phyloP scores from a whole-genome alignment of 2,888 invertebrate species.

The Drosophila gaucha region DNA sequence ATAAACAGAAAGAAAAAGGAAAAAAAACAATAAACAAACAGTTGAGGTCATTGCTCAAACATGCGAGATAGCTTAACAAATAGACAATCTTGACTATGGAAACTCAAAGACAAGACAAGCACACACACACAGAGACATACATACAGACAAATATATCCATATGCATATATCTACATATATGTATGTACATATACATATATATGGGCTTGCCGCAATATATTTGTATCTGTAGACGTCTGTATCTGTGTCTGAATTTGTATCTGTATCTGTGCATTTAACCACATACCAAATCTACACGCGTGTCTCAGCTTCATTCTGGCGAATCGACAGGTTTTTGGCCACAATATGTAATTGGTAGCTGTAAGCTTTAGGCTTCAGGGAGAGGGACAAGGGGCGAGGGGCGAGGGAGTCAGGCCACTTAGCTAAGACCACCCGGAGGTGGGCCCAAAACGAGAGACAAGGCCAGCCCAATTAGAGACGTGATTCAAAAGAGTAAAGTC shows the following conservation, averaged over 20 bases:
- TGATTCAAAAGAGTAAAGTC: not conserved
- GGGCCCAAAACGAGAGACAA: not conserved
- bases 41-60: constrained; percentile 68
- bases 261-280: constrained; percentile 19
- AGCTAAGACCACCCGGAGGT: constrained; percentile 20
- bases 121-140: not conserved
- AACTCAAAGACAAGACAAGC: constrained; percentile 19
- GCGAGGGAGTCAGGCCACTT: not conserved
- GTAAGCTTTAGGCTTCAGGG: no score
- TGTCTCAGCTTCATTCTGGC: constrained; percentile 41
- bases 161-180: not conserved
- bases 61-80: constrained; percentile 39
- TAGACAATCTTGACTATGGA: constrained; percentile 40
- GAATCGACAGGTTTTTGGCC: constrained; percentile 46
- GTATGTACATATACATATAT: not conserved
- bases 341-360: constrained; percentile 15
- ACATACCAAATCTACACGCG: constrained; percentile 30
- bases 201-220: constrained; percentile 27
- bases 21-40: constrained; percentile 49
- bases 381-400: no score
- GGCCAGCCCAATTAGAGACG: constrained; percentile 12
- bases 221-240: no score
- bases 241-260: constrained; percentile 8
- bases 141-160: constrained; percentile 4
- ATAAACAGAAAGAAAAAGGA: constrained; percentile 2